These are phyloP conservation scores for Xenopus borealis DNA, from an alignment of 2,113 vertebrate species.

Conservation along the genomic window DNA sequence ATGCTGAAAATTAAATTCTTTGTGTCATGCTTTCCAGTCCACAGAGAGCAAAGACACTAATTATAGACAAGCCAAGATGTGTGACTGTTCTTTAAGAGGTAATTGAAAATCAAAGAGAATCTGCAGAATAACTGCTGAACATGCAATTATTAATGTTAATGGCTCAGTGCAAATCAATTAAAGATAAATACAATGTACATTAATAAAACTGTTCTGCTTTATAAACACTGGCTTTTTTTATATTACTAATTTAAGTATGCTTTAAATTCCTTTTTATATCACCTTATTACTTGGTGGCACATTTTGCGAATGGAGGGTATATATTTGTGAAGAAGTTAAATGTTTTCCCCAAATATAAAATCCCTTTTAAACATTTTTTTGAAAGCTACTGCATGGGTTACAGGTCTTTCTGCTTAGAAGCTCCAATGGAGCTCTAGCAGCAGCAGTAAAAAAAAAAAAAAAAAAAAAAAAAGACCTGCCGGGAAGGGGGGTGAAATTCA, in stretches of 20 bases:
- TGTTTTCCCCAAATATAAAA: no score
- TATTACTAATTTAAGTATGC: not conserved
- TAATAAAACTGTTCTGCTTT: slow-evolving; percentile 21
- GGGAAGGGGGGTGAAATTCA: no score
- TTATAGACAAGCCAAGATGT: slow-evolving; percentile 39
- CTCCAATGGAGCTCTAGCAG: no score
- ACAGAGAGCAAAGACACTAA: slow-evolving; percentile 32
- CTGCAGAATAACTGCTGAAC: slow-evolving; percentile 39
- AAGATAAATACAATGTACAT: slow-evolving; percentile 41
- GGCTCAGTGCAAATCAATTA: slow-evolving; percentile 46
- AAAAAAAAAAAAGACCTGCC: no score
- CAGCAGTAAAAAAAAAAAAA: no score
- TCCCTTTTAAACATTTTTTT: no score
- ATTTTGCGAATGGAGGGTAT: no score
- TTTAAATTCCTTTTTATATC: not conserved
- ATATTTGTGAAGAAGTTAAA: no score
- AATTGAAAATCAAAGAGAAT: slow-evolving; percentile 44
- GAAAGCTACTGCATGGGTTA: no score
- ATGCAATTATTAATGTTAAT: slow-evolving; percentile 43
- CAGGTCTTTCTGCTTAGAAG: no score
- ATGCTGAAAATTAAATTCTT: slow-evolving; percentile 6
- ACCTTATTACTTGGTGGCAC: not conserved
- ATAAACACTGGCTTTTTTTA: slow-evolving; percentile 9
- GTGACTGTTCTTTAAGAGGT: slow-evolving; percentile 37
- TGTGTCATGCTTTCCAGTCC: not conserved